A percentile compares a stretch with the other conserved stretches of the same genome.
phyloP scores from a whole-genome alignment of 2,888 invertebrate species.

The Pyrochroa serraticornis region DNA sequence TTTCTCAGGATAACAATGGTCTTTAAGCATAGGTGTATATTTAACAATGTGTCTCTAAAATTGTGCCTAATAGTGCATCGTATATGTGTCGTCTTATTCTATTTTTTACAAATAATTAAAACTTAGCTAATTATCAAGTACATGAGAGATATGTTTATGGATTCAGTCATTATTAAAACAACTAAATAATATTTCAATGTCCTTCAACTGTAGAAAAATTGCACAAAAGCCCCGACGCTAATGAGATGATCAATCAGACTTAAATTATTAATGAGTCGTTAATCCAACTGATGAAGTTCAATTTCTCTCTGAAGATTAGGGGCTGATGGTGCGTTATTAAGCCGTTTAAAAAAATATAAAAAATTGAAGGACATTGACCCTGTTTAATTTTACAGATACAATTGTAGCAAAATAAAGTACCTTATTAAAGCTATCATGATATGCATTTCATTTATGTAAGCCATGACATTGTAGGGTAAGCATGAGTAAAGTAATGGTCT shows the following conservation, averaged over 20 bases:
- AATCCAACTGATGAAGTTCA: background rate
- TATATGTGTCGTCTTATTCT: constrained; percentile 37
- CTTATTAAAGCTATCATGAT: constrained; percentile 56
- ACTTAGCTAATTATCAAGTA: constrained; percentile 25
- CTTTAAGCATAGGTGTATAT: constrained; percentile 45
- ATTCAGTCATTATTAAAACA: constrained; percentile 44
- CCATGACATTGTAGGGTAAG: constrained; percentile 46
- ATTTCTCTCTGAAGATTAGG: background rate
- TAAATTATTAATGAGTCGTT: constrained; percentile 3
- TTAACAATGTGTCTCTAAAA: constrained; percentile 50
- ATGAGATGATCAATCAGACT: too few relatives aligned
- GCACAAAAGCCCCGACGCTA: constrained; percentile 7
- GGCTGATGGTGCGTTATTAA: constrained; percentile 10
- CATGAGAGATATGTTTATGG: constrained; percentile 48
- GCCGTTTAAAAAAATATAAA: background rate
- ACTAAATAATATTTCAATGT: constrained; percentile 25
- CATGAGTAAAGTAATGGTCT: constrained; percentile 31
- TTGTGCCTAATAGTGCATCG: constrained; percentile 45
- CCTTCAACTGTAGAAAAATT: constrained; percentile 18
- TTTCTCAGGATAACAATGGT: constrained; percentile 44
- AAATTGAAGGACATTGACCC: constrained; percentile 29
- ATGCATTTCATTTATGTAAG: constrained; percentile 56
- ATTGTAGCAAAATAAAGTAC: constrained; percentile 31
- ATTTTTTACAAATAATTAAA: constrained; percentile 28
- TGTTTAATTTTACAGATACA: constrained; percentile 28